Conservation (phyloP, 2,797 vertebrate species). For the Crax fasciolata region DNA sequence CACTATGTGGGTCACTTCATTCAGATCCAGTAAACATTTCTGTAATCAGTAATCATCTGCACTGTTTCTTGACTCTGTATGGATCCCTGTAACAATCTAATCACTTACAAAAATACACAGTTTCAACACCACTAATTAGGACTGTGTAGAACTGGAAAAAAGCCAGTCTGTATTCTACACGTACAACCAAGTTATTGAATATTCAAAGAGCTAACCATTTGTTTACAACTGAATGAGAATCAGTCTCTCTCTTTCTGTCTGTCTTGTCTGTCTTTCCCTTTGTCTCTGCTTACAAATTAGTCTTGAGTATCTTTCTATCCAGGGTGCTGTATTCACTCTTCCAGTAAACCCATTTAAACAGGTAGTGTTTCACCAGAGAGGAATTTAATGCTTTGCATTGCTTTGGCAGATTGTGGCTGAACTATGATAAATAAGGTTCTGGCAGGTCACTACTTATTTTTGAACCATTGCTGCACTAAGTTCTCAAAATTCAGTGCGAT, state of each 20-base stretch:
- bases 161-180: constrained; percentile 35
- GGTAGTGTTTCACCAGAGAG: constrained; percentile 8
- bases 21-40: constrained; percentile 70
- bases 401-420: not conserved
- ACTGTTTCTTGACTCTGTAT: constrained; percentile 15
- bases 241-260: not conserved
- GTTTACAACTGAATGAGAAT: not conserved
- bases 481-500: not conserved
- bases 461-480: not conserved
- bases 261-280: not conserved
- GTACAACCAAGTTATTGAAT: constrained; percentile 44
- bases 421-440: not conserved
- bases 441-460: constrained; percentile 16
- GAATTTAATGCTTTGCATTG: not conserved
- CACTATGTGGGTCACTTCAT: constrained; percentile 56
- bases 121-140: constrained; percentile 62
- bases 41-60: constrained; percentile 73
- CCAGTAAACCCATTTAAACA: not conserved
- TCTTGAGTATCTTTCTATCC: not conserved
- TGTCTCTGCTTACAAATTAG: not conserved
- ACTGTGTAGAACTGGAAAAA: constrained; percentile 59
- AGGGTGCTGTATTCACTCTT: not conserved
- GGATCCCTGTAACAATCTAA: constrained; percentile 63
- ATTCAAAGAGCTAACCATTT: constrained; percentile 10
- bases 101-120: constrained; percentile 79